Conservation (phyloP, 1,140 invertebrate species). For the Drosophila leontia region DNA sequence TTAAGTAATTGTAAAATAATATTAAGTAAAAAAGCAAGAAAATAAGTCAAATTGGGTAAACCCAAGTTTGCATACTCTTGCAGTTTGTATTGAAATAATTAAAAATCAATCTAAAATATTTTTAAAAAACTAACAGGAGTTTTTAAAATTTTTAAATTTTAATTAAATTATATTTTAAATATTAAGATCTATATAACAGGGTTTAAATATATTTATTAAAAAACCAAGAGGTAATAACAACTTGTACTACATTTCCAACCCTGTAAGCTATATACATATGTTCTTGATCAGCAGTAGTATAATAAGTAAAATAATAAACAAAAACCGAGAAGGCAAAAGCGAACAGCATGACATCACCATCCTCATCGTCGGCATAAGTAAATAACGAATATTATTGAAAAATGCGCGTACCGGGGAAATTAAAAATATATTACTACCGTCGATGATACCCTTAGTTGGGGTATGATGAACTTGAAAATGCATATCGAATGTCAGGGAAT, state of each 20-base stretch:
- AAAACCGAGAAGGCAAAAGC: conserved; percentile 14
- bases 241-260: no score
- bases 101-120: no score
- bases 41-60: not conserved
- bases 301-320: conserved; percentile 13
- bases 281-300: not conserved
- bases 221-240: no score
- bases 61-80: not conserved
- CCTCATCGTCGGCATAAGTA: conserved; percentile 39
- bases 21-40: not conserved
- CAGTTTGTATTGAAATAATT: not conserved
- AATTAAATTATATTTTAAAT: no score
- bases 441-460: conserved; percentile 14
- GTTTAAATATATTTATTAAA: no score
- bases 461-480: not conserved
- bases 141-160: no score
- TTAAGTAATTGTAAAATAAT: conserved; percentile 33
- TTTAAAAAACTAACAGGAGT: no score
- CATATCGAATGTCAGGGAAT: no score
- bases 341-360: conserved; percentile 63
- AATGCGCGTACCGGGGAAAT: conserved; percentile 57
- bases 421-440: conserved; percentile 57
- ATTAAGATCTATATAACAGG: no score
- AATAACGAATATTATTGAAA: conserved; percentile 71
- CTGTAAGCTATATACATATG: no score